phyloP scores from a whole-genome alignment of 2,888 invertebrate species.

The Heliothis peltigera region DNA sequence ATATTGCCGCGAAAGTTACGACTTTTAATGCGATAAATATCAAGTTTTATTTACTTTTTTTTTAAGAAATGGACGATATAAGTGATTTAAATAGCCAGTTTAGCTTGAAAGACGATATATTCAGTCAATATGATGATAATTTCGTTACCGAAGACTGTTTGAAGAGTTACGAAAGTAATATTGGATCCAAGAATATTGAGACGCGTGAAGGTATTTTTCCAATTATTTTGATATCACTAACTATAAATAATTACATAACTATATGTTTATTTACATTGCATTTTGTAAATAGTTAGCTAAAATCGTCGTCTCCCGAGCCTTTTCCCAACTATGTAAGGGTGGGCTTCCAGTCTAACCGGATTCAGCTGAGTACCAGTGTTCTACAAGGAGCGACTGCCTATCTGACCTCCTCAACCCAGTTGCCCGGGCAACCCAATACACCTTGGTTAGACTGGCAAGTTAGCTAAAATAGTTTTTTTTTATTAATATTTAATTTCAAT shows the following conservation, averaged over 20 bases:
- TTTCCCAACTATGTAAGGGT: too few species aligned
- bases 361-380: too few species aligned
- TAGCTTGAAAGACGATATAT: slow-evolving; percentile 65
- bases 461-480: too few species aligned
- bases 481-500: too few species aligned
- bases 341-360: too few species aligned
- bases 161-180: slow-evolving; percentile 45
- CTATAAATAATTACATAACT: neutral
- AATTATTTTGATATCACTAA: neutral
- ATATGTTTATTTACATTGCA: neutral
- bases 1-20: slow-evolving; percentile 56
- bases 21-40: neutral
- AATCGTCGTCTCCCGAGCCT: too few species aligned
- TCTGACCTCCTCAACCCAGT: too few species aligned
- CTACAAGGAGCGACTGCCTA: too few species aligned
- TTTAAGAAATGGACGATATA: slow-evolving; percentile 64
- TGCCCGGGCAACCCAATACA: too few species aligned
- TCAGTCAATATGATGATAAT: slow-evolving; percentile 73
- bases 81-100: slow-evolving; percentile 56
- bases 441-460: too few species aligned
- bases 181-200: slow-evolving; percentile 22
- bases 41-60: slow-evolving; percentile 22
- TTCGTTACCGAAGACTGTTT: slow-evolving; percentile 63
- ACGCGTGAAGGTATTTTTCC: slow-evolving; percentile 39
- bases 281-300: neutral